A percentile compares a stretch with the other conserved stretches of the same genome.
Conservation (phyloP, 1,140 invertebrate species). For the Eufriesea mexicana region DNA sequence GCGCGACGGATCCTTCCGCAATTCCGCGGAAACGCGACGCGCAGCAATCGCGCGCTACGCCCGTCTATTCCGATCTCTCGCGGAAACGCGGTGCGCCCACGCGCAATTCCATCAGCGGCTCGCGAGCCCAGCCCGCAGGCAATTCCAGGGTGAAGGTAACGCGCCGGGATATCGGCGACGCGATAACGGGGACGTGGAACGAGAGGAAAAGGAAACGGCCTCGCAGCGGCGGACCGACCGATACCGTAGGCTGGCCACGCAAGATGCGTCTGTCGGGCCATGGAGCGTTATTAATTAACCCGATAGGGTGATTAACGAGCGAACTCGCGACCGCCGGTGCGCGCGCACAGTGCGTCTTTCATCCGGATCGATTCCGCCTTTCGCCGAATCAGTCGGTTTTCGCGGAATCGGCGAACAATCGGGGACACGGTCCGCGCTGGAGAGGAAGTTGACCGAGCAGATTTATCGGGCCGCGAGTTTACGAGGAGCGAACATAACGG, state of each 20-base stretch:
- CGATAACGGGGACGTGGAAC: neutral
- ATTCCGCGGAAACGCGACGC: too few relatives aligned
- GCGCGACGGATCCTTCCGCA: too few relatives aligned
- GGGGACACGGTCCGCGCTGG: neutral
- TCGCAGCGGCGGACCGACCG: neutral
- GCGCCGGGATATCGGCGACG: neutral
- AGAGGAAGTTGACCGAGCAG: neutral
- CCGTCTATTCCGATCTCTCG: too few relatives aligned
- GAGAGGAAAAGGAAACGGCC: slow-evolving; percentile 23
- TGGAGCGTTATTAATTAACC: slow-evolving; percentile 45
- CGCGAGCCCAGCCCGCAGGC: too few relatives aligned
- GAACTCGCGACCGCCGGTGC: neutral
- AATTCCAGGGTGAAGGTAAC: too few relatives aligned
- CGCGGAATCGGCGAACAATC: neutral
- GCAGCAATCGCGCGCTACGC: too few relatives aligned
- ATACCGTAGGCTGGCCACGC: neutral
- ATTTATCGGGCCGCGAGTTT: slow-evolving; percentile 3
- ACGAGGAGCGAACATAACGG: neutral
- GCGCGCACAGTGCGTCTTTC: slow-evolving; percentile 12
- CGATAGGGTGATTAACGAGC: slow-evolving; percentile 24
- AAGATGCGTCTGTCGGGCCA: slow-evolving; percentile 21
- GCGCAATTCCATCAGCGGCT: too few relatives aligned
- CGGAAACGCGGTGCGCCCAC: too few relatives aligned
- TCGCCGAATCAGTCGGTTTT: neutral
- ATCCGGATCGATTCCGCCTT: slow-evolving; percentile 9